Evolutionary conservation across 2,113 vertebrate species (phyloP).

Genomic region (Capreolus pygargus): DNA sequence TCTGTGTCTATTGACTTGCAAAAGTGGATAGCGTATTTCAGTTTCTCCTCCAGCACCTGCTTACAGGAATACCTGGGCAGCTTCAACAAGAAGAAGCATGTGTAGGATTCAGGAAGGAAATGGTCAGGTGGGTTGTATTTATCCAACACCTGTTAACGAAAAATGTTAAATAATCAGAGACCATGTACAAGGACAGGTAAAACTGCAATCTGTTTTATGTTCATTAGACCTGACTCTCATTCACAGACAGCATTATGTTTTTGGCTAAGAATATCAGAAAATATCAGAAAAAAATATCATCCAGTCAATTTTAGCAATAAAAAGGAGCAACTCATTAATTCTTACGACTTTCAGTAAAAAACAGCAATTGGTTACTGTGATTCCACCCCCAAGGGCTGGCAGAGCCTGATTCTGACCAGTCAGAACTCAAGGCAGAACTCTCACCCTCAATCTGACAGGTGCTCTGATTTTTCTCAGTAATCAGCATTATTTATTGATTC

Average conservation of each 20-base stretch:
- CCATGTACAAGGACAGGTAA: not conserved
- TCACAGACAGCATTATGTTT: not conserved
- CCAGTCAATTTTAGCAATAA: not conserved
- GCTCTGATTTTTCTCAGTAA: not conserved
- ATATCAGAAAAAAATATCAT: not conserved
- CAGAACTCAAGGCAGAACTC: not conserved
- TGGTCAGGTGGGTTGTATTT: conserved; percentile 99
- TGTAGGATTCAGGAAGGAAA: conserved; percentile 99
- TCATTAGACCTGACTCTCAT: not conserved
- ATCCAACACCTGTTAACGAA: conserved; percentile 90
- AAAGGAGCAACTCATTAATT: not conserved
- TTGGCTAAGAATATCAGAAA: not conserved
- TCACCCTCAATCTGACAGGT: not conserved
- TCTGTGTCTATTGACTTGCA: conserved; percentile 99
- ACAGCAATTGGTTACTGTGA: not conserved
- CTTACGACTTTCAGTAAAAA: not conserved
- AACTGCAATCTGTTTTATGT: not conserved
- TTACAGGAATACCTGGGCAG: conserved; percentile 97
- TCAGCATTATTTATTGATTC: not conserved
- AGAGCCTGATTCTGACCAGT: not conserved
- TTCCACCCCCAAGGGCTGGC: not conserved
- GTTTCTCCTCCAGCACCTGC: conserved; percentile 96
- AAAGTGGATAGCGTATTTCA: conserved; percentile 99
- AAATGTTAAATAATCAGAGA: not conserved
- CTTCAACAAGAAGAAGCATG: conserved; percentile 98